Evolutionary conservation across 2,113 vertebrate genomes (phyloP), one percentile per base, ranked within the genome.

Genomic region (Plestiodon gilberti): DNA sequence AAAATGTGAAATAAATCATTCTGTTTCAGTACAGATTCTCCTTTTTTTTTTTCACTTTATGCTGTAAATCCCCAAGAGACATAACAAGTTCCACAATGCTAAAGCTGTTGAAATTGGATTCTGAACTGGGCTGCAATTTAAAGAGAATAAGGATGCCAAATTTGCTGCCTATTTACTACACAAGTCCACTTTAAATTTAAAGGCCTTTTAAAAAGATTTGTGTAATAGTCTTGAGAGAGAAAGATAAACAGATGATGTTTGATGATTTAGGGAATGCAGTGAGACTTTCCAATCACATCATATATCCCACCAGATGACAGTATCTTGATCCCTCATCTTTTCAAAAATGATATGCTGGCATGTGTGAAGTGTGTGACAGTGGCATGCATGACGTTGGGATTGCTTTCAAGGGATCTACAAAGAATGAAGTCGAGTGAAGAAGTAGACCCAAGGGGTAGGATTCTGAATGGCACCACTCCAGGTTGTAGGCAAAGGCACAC

Each of bases 71-170:
- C 28, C 0, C 84, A 79, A 89, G 65, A 91, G n/a, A 81, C 0
- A 0, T 81, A 85, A 90, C 76, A 78, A 82, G 67, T 76, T 88
- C 77, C 86, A 74, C 86, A 38, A 57, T n/a, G 55, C 70, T 90
- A 87, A 75, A 13, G 77, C 43, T 94, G 90, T 69, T 70, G 81
- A 91, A 92, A 84, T 62, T 89, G 55, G 62, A 89, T 92, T 85
- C 69, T 84, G 84, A 92, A 89, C 28, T 28, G 83, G 55, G 35
- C 40, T 86, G 33, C 80, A 90, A 89, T 89, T 92, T 90, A 82
- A 89, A 92, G 76, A 84, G 10, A 74, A 84, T 82, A 91, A 92
- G 92, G 40, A 83, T 92, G 48, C 78, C 65, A 70, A 83, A 85
- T 85, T 3, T 86, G 85, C 82, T 89, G 70, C 70, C 40, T 87